These are phyloP conservation scores for Ifrita kowaldi DNA, from an alignment of 2,113 vertebrate genomes.

Conservation along the genomic window DNA sequence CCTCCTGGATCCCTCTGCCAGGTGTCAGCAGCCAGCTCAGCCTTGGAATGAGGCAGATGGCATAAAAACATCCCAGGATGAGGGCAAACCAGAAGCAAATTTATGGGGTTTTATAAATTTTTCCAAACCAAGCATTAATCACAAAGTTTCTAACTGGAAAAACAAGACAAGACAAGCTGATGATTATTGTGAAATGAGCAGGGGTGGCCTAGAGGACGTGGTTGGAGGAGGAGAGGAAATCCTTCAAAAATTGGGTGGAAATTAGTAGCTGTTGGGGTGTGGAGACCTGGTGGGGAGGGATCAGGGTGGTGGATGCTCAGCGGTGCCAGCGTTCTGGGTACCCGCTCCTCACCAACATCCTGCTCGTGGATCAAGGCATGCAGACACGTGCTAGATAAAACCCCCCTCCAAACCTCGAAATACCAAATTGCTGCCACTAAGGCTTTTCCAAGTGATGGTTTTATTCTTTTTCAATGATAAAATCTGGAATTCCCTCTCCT, in stretches of 20 bases:
- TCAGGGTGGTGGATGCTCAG: not conserved
- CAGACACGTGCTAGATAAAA: no score
- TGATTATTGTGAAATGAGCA: accelerated
- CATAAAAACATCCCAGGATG: accelerated
- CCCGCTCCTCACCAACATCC: not conserved
- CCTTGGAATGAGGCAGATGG: accelerated
- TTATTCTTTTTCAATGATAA: not conserved
- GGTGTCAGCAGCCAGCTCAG: not conserved
- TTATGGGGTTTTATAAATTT: accelerated
- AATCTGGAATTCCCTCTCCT: not conserved
- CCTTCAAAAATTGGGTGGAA: not conserved
- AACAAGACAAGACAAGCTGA: accelerated
- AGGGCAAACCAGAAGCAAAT: not conserved
- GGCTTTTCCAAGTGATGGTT: not conserved
- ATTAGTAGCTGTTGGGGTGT: accelerated
- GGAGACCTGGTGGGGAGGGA: accelerated
- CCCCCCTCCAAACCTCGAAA: not conserved
- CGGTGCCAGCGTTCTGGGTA: not conserved
- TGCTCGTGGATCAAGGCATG: not conserved
- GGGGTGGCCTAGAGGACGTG: accelerated
- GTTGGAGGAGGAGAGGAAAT: not conserved
- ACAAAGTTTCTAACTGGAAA: not conserved
- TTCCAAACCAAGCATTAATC: not conserved
- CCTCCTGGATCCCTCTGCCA: not conserved
- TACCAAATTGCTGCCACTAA: not conserved